A percentile compares a stretch with the other conserved stretches of the same genome.
Conservation (phyloP, 64 coral and sea anemone species). For the Exaiptasia diaphana region DNA sequence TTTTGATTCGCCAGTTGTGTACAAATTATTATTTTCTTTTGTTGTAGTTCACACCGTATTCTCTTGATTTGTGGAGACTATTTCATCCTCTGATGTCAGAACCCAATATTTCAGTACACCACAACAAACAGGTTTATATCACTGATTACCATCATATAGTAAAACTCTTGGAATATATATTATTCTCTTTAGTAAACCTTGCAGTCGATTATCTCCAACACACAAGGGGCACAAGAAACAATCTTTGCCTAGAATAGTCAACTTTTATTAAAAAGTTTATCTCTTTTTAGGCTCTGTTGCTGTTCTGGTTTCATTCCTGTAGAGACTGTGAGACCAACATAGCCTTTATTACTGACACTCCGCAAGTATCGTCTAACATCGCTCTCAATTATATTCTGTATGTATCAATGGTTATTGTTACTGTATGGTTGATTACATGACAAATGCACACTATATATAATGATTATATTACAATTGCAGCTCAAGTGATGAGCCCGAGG, state of each 20-base stretch:
- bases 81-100: constrained; percentile 98
- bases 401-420: constrained; percentile 28
- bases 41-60: constrained; percentile 64
- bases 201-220: too few relatives aligned
- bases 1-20: too few relatives aligned
- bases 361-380: constrained; percentile 75
- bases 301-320: constrained; percentile 95
- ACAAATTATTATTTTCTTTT: not conserved
- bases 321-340: constrained; percentile 81
- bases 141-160: too few relatives aligned
- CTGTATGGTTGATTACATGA: not conserved
- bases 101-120: constrained; percentile 89
- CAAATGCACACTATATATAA: too few relatives aligned
- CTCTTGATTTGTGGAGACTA: constrained; percentile 72
- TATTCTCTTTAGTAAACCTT: not conserved
- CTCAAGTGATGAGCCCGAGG: constrained; percentile 94
- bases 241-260: not conserved
- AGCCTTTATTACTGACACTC: constrained; percentile 83
- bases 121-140: constrained; percentile 91
- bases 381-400: constrained; percentile 98
- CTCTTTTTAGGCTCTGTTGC: constrained; percentile 64
- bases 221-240: too few relatives aligned
- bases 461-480: constrained; percentile 37
- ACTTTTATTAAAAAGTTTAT: not conserved
- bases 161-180: not conserved